Evolutionary conservation across 2,797 vertebrate species (phyloP).

Genomic region (Monodelphis domestica): DNA sequence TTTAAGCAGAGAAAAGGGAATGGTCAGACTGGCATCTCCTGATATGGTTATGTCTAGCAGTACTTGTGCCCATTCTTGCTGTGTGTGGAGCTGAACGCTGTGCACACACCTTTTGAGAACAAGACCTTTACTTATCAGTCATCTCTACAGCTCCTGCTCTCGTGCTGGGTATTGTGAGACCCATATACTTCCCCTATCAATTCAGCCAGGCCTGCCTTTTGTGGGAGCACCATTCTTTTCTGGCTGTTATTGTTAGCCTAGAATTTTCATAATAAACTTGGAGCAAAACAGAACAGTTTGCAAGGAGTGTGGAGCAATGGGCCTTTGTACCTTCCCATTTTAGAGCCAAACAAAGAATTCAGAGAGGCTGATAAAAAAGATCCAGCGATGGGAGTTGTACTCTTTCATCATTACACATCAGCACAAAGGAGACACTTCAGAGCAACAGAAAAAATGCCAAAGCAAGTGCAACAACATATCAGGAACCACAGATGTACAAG

Average conservation of each 20-base stretch:
- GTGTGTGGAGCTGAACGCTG: constrained; percentile 27
- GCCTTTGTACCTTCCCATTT: constrained; percentile 50
- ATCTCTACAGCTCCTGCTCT: constrained; percentile 54
- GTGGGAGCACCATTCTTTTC: constrained; percentile 53
- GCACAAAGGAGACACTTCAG: neutral
- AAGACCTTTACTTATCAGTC: constrained; percentile 67
- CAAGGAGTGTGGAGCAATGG: constrained; percentile 49
- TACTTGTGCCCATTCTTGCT: neutral
- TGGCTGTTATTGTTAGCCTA: constrained; percentile 61
- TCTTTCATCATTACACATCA: constrained; percentile 27
- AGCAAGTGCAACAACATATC: neutral
- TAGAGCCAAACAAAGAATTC: constrained; percentile 41
- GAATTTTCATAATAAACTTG: constrained; percentile 75
- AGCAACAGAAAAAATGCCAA: neutral
- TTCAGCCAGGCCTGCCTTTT: constrained; percentile 61
- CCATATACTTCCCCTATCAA: constrained; percentile 34
- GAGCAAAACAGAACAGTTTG: constrained; percentile 65
- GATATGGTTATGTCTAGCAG: neutral
- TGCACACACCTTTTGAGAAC: constrained; percentile 51
- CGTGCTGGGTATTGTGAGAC: constrained; percentile 14
- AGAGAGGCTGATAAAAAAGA: constrained; percentile 24
- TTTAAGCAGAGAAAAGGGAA: neutral
- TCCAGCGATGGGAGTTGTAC: neutral
- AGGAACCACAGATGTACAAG: neutral
- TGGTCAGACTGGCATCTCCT: neutral